Conservation (phyloP, 2,797 vertebrate species). For the Mycteria americana region DNA sequence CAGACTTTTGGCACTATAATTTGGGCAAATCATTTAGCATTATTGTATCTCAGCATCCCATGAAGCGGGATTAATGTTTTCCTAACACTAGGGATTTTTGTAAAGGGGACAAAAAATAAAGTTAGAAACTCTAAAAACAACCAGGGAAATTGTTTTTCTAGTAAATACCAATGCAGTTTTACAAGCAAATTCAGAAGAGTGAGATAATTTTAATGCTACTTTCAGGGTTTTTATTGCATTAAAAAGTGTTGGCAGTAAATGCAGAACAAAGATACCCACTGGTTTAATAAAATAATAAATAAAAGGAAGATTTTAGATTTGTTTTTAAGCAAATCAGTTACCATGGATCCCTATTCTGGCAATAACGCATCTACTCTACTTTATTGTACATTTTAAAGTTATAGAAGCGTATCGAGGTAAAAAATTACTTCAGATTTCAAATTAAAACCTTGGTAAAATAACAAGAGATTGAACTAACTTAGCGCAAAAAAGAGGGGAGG, state of each 20-base stretch:
- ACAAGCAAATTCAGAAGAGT: not conserved
- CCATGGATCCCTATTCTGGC: not conserved
- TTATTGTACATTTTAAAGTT: not conserved
- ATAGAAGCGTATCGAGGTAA: not conserved
- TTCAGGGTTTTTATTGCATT: not conserved
- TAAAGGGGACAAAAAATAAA: not conserved
- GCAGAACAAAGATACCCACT: not conserved
- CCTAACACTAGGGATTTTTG: not conserved
- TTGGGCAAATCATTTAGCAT: not conserved
- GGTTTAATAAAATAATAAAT: not conserved
- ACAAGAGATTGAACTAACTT: not conserved
- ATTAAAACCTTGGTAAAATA: constrained; percentile 1
- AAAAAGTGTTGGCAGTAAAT: not conserved
- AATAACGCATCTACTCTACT: not conserved
- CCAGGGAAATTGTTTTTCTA: not conserved
- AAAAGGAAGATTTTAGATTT: not conserved
- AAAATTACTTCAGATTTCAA: constrained; percentile 17
- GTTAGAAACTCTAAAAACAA: not conserved
- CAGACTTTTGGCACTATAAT: not conserved
- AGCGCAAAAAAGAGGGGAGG: not conserved
- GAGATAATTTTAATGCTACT: not conserved
- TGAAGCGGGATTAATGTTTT: not conserved
- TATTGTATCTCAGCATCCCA: not conserved
- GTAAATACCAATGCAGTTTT: not conserved
- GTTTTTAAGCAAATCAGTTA: not conserved